These are phyloP conservation scores for Acrossocheilus fasciatus DNA, from an alignment of 2,797 vertebrate genomes.

Conservation along the genomic window DNA sequence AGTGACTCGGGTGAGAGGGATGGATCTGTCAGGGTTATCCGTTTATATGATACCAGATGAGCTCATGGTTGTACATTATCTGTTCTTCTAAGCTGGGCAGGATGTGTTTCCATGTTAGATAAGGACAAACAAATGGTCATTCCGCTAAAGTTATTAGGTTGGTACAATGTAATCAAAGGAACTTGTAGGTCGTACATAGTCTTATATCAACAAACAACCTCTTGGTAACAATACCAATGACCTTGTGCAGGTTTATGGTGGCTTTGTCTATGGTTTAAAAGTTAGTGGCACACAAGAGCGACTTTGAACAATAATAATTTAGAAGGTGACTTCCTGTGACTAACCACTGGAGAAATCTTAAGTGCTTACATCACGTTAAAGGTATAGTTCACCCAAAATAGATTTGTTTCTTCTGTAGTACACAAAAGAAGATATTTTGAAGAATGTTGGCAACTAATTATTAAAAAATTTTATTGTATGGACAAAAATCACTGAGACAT, in stretches of 20 bases:
- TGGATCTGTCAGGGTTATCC: conserved; percentile 24
- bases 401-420: too few species aligned
- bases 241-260: conserved; percentile 28
- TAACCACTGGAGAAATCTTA: neutral
- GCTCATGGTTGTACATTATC: conserved; percentile 38
- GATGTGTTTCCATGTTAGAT: conserved; percentile 39
- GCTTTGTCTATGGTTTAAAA: conserved; percentile 15
- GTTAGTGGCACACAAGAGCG: neutral
- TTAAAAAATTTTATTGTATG: neutral
- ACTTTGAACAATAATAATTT: conserved; percentile 14
- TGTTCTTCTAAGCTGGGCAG: conserved; percentile 27
- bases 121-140: conserved; percentile 37
- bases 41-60: conserved; percentile 30
- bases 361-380: neutral
- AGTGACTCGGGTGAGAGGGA: conserved; percentile 14
- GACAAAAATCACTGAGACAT: neutral
- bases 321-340: conserved; percentile 8
- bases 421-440: neutral
- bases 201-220: conserved; percentile 20
- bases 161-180: conserved; percentile 41
- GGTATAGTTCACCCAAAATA: too few species aligned
- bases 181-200: neutral
- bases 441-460: neutral
- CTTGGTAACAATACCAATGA: conserved; percentile 12
- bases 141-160: conserved; percentile 18